Evolutionary conservation across 2,113 vertebrate genomes (phyloP).

Genomic region (Donacobius atricapilla): DNA sequence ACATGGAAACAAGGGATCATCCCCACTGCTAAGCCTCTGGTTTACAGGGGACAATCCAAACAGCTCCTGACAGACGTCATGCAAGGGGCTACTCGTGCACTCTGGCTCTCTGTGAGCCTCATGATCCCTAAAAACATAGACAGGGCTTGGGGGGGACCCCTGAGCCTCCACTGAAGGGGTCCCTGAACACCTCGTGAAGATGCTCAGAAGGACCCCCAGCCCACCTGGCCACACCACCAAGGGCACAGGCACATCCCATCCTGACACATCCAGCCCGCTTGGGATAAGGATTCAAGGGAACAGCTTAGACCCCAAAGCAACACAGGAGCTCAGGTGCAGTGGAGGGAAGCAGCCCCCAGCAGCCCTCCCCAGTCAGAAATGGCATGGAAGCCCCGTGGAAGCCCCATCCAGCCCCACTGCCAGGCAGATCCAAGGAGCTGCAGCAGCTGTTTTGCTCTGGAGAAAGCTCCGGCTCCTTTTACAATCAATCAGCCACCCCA

Average conservation of each 20-base stretch:
- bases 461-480: slow-evolving; percentile 37
- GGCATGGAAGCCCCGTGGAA: not conserved
- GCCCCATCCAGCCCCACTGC: not conserved
- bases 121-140: accelerated
- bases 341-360: not conserved
- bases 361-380: accelerated
- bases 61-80: accelerated
- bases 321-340: not conserved
- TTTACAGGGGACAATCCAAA: not conserved
- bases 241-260: accelerated
- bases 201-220: not conserved
- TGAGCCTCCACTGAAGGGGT: not conserved
- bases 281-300: not conserved
- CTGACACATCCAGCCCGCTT: accelerated
- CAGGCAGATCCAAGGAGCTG: not conserved
- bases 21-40: not conserved
- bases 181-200: not conserved
- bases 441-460: not conserved
- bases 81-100: accelerated
- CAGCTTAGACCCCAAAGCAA: accelerated
- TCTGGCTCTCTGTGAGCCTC: accelerated
- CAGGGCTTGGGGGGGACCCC: accelerated
- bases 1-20: not conserved
- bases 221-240: accelerated
- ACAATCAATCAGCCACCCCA: slow-evolving; percentile 55